These are phyloP conservation scores for Holacanthella duospinosa DNA, from an alignment of 2,888 invertebrate species.

Conservation along the genomic window DNA sequence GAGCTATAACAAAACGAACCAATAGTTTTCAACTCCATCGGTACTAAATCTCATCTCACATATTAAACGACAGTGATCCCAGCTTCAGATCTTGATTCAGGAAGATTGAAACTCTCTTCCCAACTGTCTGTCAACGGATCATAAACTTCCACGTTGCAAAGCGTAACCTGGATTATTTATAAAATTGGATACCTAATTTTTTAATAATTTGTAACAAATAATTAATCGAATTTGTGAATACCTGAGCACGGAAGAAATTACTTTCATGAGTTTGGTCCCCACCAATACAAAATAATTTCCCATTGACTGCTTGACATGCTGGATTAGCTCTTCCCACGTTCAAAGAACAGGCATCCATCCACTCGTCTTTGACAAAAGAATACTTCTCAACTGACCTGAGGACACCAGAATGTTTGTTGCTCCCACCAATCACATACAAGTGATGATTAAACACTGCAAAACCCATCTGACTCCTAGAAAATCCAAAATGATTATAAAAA, in stretches of 20 bases:
- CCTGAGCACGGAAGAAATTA: constrained; percentile 70
- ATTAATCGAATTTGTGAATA: constrained; percentile 41
- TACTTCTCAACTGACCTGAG: constrained; percentile 73
- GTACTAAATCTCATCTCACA: no score
- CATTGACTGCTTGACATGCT: constrained; percentile 73
- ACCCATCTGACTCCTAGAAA: constrained; percentile 77
- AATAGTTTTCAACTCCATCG: no score
- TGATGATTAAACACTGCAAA: constrained; percentile 66
- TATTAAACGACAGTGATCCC: constrained; percentile 63
- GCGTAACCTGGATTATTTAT: constrained; percentile 44
- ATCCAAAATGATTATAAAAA: no score
- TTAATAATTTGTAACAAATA: constrained; percentile 35
- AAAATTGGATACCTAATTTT: no score
- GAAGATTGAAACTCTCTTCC: constrained; percentile 66
- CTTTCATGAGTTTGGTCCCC: constrained; percentile 71
- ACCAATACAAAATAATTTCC: constrained; percentile 67
- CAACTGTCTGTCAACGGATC: constrained; percentile 67
- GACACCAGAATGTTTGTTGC: constrained; percentile 66
- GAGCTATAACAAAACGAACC: no score
- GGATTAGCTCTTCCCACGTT: constrained; percentile 64
- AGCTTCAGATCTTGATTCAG: constrained; percentile 75
- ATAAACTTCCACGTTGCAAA: constrained; percentile 72
- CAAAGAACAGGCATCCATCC: constrained; percentile 59
- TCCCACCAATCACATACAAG: constrained; percentile 81
- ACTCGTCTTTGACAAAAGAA: constrained; percentile 67